phyloP scores from a whole-genome alignment of 2,888 invertebrate genomes.

The Sarcophaga carnaria region DNA sequence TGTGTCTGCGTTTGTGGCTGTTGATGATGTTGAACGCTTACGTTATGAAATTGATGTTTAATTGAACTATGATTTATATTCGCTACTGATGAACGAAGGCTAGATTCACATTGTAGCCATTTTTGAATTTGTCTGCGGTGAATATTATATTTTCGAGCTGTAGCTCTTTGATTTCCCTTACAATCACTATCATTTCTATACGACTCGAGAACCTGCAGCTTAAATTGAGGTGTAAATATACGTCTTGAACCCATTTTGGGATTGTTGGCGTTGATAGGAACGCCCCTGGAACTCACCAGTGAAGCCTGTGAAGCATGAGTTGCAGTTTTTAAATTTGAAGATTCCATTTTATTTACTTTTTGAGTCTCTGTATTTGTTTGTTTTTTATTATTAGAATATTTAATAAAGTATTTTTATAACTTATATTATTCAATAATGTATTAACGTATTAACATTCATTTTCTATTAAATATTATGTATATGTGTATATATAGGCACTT shows the following conservation, averaged over 20 bases:
- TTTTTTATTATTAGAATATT: constrained; percentile 14
- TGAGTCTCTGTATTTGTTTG: constrained; percentile 23
- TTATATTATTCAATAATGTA: neutral
- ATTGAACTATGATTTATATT: constrained; percentile 81
- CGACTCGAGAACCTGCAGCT: constrained; percentile 93
- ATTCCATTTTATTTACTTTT: constrained; percentile 44
- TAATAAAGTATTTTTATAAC: constrained; percentile 22
- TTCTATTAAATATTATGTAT: constrained; percentile 38
- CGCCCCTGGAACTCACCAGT: constrained; percentile 42
- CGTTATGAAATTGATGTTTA: constrained; percentile 79
- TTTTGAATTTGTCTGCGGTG: constrained; percentile 95
- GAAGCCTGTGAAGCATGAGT: constrained; percentile 74
- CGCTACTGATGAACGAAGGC: constrained; percentile 88
- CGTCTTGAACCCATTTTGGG: constrained; percentile 90
- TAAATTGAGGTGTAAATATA: constrained; percentile 94
- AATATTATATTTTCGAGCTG: constrained; percentile 94
- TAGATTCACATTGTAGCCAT: constrained; percentile 93
- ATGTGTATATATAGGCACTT: constrained; percentile 56
- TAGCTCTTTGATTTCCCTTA: constrained; percentile 94
- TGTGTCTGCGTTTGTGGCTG: constrained; percentile 66
- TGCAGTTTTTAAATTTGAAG: constrained; percentile 67
- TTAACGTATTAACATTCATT: neutral
- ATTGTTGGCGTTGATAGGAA: constrained; percentile 70
- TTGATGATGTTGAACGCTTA: constrained; percentile 72
- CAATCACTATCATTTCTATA: constrained; percentile 93